Base-by-base conservation (phyloP, 2,113 vertebrate genomes). In the Platysternon megacephalum region DNA sequence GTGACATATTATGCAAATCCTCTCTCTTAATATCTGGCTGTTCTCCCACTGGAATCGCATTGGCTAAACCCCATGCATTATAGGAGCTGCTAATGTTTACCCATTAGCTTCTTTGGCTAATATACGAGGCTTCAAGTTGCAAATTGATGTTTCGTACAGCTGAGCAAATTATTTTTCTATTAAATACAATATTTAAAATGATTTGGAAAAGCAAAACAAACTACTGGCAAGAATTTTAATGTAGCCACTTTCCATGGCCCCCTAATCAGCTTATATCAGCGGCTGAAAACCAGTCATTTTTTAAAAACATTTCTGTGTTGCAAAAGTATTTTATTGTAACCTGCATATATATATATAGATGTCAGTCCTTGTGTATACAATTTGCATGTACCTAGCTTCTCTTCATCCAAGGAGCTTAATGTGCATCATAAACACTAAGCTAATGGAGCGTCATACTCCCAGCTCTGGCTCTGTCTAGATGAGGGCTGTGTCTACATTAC, bases 91-190 rank as follows among this genome's bases (percentile, higher is more conserved):
- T 97, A 90, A 95, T 97, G 96, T 97, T 98, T 97, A 97, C 95
- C 89, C 93, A 96, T 98, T 97, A 97, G 94, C 93, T 95, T 93
- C 96, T 94, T 88, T 97, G 97, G 96, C 95, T 97, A 93, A 97
- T 96, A 86, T 61, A 93, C 84, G 89, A 93, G 94, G 85, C 97
- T 98, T 96, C 97, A 91, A 97, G 95, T 97, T 96, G 96, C 96
- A 97, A 97, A 97, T 96, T 95, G 97, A 97, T 97, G 97, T 97
- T 98, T 97, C 93, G 96, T 97, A 88, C 96, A 97, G 95, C 94
- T 95, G 96, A 97, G 90, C 93, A 97, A 97, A 97, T 97, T 97
- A 96, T 97, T 97, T 98, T 96, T 95, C 96, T 98, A 96, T 98
- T 98, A 97, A 97, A 97, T 93, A 96, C 94, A 96, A 94, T 97